These are phyloP conservation scores for Notamacropus eugenii DNA, from an alignment of 2,797 vertebrate species.

Conservation along the genomic window DNA sequence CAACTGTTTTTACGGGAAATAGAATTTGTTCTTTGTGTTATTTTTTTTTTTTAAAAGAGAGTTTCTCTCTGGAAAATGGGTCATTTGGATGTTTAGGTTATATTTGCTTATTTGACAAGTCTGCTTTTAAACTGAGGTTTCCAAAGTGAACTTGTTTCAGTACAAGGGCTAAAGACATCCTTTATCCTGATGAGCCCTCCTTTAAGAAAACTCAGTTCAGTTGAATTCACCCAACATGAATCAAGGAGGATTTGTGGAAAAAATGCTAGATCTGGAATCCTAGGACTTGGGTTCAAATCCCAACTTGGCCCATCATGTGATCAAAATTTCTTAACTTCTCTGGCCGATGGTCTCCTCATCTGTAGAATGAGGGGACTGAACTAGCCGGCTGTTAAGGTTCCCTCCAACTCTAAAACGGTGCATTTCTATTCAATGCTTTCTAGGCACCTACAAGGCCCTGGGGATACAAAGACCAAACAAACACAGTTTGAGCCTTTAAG, in stretches of 20 bases:
- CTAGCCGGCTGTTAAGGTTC: background rate
- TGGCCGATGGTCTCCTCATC: background rate
- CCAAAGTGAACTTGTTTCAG: background rate
- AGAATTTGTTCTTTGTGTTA: slow-evolving; percentile 48
- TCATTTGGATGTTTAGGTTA: slow-evolving; percentile 62
- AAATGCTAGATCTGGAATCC: background rate
- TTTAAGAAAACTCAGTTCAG: background rate
- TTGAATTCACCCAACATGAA: background rate
- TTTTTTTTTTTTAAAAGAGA: background rate
- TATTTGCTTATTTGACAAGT: slow-evolving; percentile 41
- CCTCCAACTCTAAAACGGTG: background rate
- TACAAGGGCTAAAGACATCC: background rate
- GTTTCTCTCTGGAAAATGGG: slow-evolving; percentile 51
- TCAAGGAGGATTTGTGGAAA: background rate
- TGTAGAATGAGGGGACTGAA: background rate
- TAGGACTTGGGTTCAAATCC: background rate
- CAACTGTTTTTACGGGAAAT: slow-evolving; percentile 61
- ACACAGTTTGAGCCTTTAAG: background rate
- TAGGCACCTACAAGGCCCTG: background rate
- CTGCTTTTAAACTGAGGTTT: slow-evolving; percentile 66
- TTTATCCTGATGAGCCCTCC: background rate
- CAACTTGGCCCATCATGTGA: background rate
- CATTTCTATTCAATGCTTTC: background rate
- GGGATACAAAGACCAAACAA: background rate
- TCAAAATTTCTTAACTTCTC: background rate